Evolutionary conservation across 2,888 invertebrate species (phyloP).

Genomic region (Sycophila texana): DNA sequence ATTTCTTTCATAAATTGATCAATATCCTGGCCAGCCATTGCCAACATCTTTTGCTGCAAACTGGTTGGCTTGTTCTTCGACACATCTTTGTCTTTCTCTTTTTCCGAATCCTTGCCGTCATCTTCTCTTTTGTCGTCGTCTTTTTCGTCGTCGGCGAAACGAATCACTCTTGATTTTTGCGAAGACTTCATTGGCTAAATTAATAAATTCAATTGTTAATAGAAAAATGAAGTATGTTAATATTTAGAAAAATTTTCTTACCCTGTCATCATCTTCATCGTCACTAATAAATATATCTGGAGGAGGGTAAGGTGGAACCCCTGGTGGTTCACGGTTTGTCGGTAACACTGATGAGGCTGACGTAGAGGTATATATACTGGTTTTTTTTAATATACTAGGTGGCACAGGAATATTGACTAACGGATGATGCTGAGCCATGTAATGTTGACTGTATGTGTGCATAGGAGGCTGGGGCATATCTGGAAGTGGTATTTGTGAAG

Average conservation of each 20-base stretch:
- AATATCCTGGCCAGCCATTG: constrained; percentile 93
- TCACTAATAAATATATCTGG: constrained; percentile 82
- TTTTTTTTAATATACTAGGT: constrained; percentile 85
- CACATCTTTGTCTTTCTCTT: constrained; percentile 73
- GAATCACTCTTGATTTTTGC: constrained; percentile 77
- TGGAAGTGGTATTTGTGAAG: constrained; percentile 80
- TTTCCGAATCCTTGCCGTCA: constrained; percentile 70
- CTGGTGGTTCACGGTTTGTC: constrained; percentile 84
- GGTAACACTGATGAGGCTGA: constrained; percentile 66
- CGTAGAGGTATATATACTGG: constrained; percentile 77
- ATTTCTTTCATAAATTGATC: constrained; percentile 95
- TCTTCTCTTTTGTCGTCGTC: constrained; percentile 73
- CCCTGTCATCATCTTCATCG: constrained; percentile 75
- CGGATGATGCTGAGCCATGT: constrained; percentile 75
- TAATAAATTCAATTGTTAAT: constrained; percentile 7
- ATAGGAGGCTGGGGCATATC: constrained; percentile 73
- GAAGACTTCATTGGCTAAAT: constrained; percentile 70
- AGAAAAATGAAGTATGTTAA: constrained; percentile 21
- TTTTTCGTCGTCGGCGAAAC: constrained; percentile 79
- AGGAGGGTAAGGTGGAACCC: constrained; percentile 91
- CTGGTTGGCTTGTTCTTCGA: constrained; percentile 82
- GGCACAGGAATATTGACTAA: constrained; percentile 79
- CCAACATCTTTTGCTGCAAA: constrained; percentile 90
- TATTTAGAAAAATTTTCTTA: constrained; percentile 10
- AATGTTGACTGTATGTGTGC: constrained; percentile 70